Evolutionary conservation across 1,140 invertebrate genomes (phyloP).

Genomic region (Oryzaephilus surinamensis): DNA sequence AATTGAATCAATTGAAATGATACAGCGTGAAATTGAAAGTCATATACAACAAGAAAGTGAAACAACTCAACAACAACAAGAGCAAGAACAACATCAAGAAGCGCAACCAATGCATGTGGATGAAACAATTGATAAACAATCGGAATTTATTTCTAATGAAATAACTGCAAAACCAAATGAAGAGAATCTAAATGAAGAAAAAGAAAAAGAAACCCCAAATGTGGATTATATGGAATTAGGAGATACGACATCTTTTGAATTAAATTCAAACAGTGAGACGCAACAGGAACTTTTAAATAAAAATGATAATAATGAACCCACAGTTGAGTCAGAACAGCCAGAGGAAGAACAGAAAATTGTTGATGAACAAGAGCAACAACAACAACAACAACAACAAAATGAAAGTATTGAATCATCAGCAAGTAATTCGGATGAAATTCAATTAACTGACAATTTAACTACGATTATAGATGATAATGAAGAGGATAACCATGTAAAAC

Average conservation of each 20-base stretch:
- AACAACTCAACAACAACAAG: background rate
- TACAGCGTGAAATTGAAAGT: slow-evolving; percentile 24
- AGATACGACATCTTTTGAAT: too few species aligned
- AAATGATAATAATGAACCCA: too few species aligned
- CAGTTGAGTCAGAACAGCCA: too few species aligned
- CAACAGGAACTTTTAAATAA: too few species aligned
- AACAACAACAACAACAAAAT: too few species aligned
- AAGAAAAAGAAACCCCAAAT: slow-evolving; percentile 4
- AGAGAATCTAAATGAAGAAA: background rate
- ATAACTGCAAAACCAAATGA: slow-evolving; percentile 3
- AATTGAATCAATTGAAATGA: slow-evolving; percentile 35
- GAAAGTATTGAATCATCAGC: too few species aligned
- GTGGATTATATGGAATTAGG: slow-evolving; percentile 1
- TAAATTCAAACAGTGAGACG: too few species aligned
- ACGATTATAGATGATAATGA: background rate
- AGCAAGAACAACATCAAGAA: slow-evolving; percentile 2
- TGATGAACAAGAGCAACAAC: too few species aligned
- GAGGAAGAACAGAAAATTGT: too few species aligned
- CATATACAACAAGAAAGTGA: too few species aligned
- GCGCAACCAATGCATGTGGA: background rate
- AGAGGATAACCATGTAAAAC: slow-evolving; percentile 2
- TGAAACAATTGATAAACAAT: background rate
- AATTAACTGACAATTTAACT: too few species aligned
- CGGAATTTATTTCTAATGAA: background rate
- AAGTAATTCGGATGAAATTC: too few species aligned